Conservation (phyloP, 2,113 vertebrate species). For the Cygnus buccinator region DNA sequence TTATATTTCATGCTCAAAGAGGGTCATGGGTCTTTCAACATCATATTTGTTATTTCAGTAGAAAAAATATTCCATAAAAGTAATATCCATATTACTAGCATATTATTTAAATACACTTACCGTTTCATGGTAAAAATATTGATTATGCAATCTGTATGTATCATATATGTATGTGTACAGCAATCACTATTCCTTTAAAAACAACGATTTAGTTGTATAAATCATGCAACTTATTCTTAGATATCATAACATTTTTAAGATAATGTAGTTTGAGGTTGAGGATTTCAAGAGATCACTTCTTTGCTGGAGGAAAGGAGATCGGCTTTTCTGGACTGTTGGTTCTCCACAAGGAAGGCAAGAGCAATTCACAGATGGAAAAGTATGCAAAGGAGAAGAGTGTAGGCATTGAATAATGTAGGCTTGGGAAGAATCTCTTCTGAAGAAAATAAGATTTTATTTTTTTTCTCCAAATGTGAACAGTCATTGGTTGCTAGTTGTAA, state of each 20-base stretch:
- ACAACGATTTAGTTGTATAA: neutral
- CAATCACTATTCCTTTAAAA: neutral
- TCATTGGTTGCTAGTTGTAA: neutral
- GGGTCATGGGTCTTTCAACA: neutral
- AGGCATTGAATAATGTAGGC: neutral
- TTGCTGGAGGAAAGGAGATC: neutral
- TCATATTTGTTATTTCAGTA: neutral
- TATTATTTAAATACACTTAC: neutral
- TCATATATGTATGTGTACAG: neutral
- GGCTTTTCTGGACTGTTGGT: neutral
- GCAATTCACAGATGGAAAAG: neutral
- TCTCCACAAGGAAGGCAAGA: neutral
- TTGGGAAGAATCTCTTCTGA: neutral
- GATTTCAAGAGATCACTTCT: neutral
- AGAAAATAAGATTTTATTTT: neutral
- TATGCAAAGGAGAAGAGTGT: neutral
- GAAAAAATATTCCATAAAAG: neutral
- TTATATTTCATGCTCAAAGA: constrained; percentile 6
- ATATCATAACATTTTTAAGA: neutral
- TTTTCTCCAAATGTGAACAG: neutral
- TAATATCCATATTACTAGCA: neutral
- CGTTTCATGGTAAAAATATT: neutral
- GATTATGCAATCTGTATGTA: neutral
- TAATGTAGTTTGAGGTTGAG: neutral
- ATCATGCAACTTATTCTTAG: neutral